Evolutionary conservation across 2,113 vertebrate species (phyloP).

Genomic region (Callorhinus ursinus): DNA sequence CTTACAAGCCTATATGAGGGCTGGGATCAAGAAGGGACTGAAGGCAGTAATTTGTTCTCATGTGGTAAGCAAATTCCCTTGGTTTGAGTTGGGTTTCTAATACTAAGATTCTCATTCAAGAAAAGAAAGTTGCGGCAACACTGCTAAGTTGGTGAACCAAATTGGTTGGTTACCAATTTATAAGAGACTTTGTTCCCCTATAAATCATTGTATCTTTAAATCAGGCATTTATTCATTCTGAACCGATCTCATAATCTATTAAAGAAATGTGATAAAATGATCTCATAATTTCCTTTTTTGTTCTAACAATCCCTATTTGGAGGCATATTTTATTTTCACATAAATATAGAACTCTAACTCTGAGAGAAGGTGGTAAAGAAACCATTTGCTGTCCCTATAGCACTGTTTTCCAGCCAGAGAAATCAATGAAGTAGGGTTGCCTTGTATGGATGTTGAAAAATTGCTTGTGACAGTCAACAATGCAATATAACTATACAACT

Average conservation of each 20-base stretch:
- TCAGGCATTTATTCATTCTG: not conserved
- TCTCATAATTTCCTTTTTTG: not conserved
- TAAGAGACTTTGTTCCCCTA: not conserved
- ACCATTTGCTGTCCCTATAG: not conserved
- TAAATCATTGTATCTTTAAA: not conserved
- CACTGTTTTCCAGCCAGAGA: not conserved
- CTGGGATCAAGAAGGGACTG: not conserved
- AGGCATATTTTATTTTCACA: not conserved
- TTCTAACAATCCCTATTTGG: not conserved
- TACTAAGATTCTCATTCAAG: not conserved
- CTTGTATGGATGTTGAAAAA: not conserved
- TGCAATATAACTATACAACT: not conserved
- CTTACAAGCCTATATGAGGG: accelerated
- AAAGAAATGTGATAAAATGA: not conserved
- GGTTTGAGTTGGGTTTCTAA: not conserved
- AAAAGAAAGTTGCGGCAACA: not conserved
- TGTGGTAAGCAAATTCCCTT: not conserved
- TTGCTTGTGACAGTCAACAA: not conserved
- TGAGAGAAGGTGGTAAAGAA: not conserved
- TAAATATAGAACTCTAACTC: not conserved
- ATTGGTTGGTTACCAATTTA: not conserved
- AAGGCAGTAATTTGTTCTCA: not conserved
- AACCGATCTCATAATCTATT: not conserved
- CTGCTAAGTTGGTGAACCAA: not conserved
- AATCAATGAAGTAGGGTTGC: not conserved